Percentiles rank a stretch among this genome's conserved stretches.
Conservation (phyloP, 92 coral and sea anemone species). For the Epizoanthus stellaris region DNA sequence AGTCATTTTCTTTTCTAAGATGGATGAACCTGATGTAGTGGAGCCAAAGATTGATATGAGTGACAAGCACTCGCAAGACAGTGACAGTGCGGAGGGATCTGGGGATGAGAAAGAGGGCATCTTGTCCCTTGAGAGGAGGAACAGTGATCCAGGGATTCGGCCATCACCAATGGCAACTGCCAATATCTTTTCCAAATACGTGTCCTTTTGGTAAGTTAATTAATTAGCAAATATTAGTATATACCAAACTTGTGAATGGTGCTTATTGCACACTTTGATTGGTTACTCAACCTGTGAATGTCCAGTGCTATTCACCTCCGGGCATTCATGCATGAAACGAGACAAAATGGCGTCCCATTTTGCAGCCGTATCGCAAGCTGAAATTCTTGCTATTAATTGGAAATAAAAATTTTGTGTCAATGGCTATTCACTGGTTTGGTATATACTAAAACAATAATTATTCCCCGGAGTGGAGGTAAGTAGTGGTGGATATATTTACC, state of each 20-base stretch:
- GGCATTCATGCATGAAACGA: no score
- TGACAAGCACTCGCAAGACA: slow-evolving; percentile 50
- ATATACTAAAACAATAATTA: no score
- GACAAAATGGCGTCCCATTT: no score
- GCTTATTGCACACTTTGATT: no score
- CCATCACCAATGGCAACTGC: slow-evolving; percentile 79
- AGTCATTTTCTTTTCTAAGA: neutral
- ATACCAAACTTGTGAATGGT: neutral
- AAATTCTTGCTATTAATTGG: no score
- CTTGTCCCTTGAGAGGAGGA: slow-evolving; percentile 45
- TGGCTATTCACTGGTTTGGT: no score
- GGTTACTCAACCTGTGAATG: no score
- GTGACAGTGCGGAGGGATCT: slow-evolving; percentile 12
- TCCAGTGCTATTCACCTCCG: no score
- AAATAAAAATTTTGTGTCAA: no score
- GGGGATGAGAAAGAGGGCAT: neutral
- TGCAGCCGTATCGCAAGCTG: no score
- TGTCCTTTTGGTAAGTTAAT: slow-evolving; percentile 78
- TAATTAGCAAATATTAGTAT: neutral
- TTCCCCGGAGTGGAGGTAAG: no score
- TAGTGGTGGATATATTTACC: no score
- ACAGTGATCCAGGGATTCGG: slow-evolving; percentile 59
- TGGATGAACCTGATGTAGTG: slow-evolving; percentile 24
- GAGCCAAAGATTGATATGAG: slow-evolving; percentile 8
- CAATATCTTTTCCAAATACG: slow-evolving; percentile 68